Base-by-base conservation (phyloP, 2,113 vertebrate genomes). In the Semicossyphus pulcher region DNA sequence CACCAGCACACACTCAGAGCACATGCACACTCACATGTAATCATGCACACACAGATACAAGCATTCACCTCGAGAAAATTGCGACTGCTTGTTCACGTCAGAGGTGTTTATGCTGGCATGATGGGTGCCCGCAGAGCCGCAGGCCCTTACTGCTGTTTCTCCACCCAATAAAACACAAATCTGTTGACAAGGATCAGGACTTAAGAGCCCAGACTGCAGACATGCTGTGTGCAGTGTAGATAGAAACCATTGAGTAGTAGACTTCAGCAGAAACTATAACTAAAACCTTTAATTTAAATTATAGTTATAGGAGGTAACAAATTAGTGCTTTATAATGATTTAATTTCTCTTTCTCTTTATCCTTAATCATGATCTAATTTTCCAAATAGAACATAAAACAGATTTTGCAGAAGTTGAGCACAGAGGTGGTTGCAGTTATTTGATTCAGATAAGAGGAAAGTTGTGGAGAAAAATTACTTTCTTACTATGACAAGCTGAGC, bases 81-180 rank as follows among this genome's bases (percentile, higher is more conserved):
- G 82, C 41, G 63, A 81, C 67, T 61, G 78, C 48, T 76, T 52
- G 62, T 84, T 73, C 76, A 81, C 68, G 75, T 87, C 62, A 71
- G 62, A 84, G 83, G 72, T 90, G 86, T 90, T 91, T 86, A 90
- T 83, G 81, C 83, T 89, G 76, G 83, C 84, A 72, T 88, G 85
- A 88, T 71, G 41, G 75, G 69, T 79, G 73, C 88, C 81, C 59
- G 44, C 83, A 82, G 81, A 83, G 76, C 61, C 53, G 18, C 79
- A 84, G 68, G 64, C 72, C 72, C 84, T 81, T 68, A 80, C 72
- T 78, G 70, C 86, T 66, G 61, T 80, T 85, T 73, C 83, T 83
- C 42, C 79, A 86, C 69, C 78, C 83, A 80, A 86, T 85, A 88
- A 87, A 86, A 84, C 80, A 85, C 70, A 69, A 72, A 80, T 81